Percentiles rank a stretch among this genome's conserved stretches.
Evolutionary conservation across 2,113 vertebrate genomes (phyloP).

Genomic region (Periophthalmodon schlosseri): DNA sequence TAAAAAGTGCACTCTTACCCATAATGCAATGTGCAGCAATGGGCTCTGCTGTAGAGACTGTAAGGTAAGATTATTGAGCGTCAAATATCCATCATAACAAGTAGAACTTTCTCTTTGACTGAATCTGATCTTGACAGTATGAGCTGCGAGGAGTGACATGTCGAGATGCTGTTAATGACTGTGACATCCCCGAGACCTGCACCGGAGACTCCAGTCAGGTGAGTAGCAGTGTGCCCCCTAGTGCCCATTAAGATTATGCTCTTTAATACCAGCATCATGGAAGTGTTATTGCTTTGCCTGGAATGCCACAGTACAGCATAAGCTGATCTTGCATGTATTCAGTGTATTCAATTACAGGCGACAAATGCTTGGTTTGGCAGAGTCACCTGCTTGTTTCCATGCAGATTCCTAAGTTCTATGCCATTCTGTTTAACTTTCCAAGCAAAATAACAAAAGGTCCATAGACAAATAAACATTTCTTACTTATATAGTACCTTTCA

Average conservation of each 20-base stretch:
- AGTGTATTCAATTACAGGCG: no score
- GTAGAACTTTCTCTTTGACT: background rate
- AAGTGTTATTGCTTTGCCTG: no score
- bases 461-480: no score
- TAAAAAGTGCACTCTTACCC: constrained; percentile 97
- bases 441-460: no score
- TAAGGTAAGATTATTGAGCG: constrained; percentile 77
- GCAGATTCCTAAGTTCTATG: no score
- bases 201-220: constrained; percentile 96
- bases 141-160: constrained; percentile 88
- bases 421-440: no score
- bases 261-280: background rate
- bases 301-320: no score
- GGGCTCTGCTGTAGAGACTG: constrained; percentile 93
- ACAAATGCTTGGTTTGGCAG: no score
- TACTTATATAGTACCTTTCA: no score
- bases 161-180: constrained; percentile 89
- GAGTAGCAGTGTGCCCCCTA: background rate
- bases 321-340: no score
- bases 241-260: background rate
- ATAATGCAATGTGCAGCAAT: constrained; percentile 95
- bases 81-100: background rate
- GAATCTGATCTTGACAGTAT: constrained; percentile 74
- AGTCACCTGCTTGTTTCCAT: no score
- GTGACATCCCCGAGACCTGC: constrained; percentile 92